phyloP scores from a whole-genome alignment of 1,140 invertebrate genomes.

The Ptiloglossa arizonensis region DNA sequence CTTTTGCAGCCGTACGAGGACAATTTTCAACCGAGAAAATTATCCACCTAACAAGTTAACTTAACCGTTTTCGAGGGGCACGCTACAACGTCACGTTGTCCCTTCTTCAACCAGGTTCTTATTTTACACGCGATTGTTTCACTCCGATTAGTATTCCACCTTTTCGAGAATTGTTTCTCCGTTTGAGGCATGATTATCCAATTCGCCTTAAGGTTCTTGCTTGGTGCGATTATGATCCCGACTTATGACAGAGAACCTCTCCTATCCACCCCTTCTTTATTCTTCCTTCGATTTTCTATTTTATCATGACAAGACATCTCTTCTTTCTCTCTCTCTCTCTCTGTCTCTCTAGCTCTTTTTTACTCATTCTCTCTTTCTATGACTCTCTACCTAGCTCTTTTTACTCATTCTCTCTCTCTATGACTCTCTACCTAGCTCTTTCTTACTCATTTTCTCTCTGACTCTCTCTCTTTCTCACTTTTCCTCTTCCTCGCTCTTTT shows the following conservation, averaged over 20 bases:
- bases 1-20: background rate
- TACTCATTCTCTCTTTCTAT: too few species aligned
- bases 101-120: background rate
- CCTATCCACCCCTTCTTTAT: conserved; percentile 3
- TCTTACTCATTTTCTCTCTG: too few species aligned
- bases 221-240: background rate
- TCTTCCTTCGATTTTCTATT: background rate
- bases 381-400: too few species aligned
- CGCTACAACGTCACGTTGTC: conserved; percentile 3
- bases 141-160: background rate
- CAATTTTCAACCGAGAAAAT: background rate
- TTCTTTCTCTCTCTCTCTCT: too few species aligned
- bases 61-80: background rate
- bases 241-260: background rate
- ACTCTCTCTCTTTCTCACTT: too few species aligned
- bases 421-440: too few species aligned
- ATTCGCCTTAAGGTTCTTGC: background rate
- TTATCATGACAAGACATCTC: too few species aligned
- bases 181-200: background rate
- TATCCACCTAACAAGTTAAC: conserved; percentile 19
- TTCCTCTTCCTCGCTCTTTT: too few species aligned
- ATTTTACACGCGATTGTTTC: background rate
- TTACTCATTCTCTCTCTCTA: too few species aligned
- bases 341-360: too few species aligned
- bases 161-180: background rate